Evolutionary conservation across 2,113 vertebrate genomes (phyloP).

Genomic region (Noctilio leporinus): DNA sequence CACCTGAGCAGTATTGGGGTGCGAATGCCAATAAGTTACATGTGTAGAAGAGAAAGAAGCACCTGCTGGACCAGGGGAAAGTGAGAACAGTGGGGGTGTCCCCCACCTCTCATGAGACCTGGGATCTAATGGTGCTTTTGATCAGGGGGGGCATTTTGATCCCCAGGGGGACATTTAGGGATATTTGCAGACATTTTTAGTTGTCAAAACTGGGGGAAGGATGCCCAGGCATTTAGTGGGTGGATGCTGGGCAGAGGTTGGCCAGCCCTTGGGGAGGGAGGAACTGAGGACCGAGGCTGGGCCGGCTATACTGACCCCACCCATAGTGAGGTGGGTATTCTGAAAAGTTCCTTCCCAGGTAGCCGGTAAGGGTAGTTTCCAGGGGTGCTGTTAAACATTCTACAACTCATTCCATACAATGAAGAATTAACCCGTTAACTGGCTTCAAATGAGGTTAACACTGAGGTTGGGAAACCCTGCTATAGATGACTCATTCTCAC

Average conservation of each 20-base stretch:
- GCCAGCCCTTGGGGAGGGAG: background rate
- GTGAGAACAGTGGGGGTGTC: fast-evolving
- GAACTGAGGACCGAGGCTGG: background rate
- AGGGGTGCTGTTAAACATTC: background rate
- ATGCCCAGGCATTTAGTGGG: background rate
- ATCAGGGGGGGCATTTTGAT: background rate
- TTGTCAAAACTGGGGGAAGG: background rate
- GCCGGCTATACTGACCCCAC: background rate
- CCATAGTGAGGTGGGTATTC: background rate
- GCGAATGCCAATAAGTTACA: fast-evolving
- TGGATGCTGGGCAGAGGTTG: background rate
- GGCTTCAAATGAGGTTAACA: background rate
- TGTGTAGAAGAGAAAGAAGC: background rate
- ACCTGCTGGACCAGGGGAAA: too few relatives aligned
- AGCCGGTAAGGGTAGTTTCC: background rate
- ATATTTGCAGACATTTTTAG: background rate
- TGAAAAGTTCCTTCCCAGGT: background rate
- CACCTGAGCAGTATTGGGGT: fast-evolving
- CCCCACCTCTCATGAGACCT: background rate
- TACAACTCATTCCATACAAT: background rate
- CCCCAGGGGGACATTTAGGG: background rate
- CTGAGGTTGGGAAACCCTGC: background rate
- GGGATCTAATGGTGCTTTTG: background rate
- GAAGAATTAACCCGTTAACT: fast-evolving
- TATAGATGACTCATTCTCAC: background rate